Evolutionary conservation across 2,797 vertebrate species (phyloP), one percentile per base, ranked within the genome.

Genomic region (Rousettus madagascariensis): DNA sequence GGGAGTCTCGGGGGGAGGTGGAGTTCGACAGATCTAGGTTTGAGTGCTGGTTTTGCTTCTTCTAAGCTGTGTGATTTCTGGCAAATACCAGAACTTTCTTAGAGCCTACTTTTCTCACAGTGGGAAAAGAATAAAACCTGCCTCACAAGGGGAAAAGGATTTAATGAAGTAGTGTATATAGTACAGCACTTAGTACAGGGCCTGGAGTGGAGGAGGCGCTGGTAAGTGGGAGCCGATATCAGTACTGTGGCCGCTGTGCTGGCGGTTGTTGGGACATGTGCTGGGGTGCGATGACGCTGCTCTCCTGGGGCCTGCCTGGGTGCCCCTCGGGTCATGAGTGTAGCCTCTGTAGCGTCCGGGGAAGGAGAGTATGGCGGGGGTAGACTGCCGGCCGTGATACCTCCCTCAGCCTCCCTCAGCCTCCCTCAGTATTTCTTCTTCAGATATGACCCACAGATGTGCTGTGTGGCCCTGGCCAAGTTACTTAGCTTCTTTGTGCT

Each of bases 11-110:
- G 59, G 17, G 13, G 3, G 0, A 20, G 6, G 36, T 43, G 12
- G 20, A 68, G 28, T 38, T 53, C 24, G 26, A 36, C 26, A 30
- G 19, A 59, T 57, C 38, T 12, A 30, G 20, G 6, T 72, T 43
- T 46, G 86, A 61, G 55, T 79, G 38, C 82, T 68, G 24, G 8
- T 33, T 65, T 41, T 88, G 49, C 38, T 74, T 11, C 79, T 93
- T 43, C 57, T 19, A 24, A 94, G 38, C 24, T 24, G 28, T 33
- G 78, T 68, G 55, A n/a, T 72, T 95, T 91, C 90, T 24, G 75
- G 65, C n/a, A 86, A 82, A 57, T 63, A n/a, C 30, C 3, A 78
- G 57, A 83, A 78, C 8, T 59, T 94, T 66, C 59, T 75, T 26
- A 82, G 43, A 84, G 38, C 51, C n/a, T 36, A 8, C 24, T 84